Evolutionary conservation across 2,888 invertebrate genomes (phyloP), one percentile per base, ranked within the genome.

Genomic region (Calliopum simillimum): DNA sequence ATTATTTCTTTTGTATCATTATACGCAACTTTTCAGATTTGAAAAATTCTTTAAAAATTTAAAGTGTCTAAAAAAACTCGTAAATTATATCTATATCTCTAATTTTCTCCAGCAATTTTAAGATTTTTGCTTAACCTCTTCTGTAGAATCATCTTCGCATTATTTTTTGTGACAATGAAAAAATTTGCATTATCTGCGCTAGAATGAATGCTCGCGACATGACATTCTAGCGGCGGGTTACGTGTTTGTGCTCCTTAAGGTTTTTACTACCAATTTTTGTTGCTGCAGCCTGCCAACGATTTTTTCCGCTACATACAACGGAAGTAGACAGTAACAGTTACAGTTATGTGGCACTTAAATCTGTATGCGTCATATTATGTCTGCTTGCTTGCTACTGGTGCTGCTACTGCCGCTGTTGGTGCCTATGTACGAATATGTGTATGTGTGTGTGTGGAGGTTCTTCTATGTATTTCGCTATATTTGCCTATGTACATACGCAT

Each of bases 261-360:
- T 46, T 44, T 56, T 43, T 25, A 13, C 11, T 13, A 41, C 16
- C n/a, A 19, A 43, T 13, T 53, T 53, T 66, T 46, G 56, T 43
- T 56, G 21, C 46, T 23, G 56, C 56, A 4, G 56, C 25, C 78
- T 79, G 79, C 74, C 67, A 76, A 71, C 79, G 79, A 79, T 77
- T 81, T 81, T 79, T 79, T 78, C 78, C n/a, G n/a, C n/a, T n/a
- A n/a, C n/a, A n/a, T n/a, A 76, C 71, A 77, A 75, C 53, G 55
- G 53, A 53, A 65, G 44, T n/a, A 51, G 53, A 65, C 53, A 21
- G 53, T 55, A 65, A 64, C 49, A n/a, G 64, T 64, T 64, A 64
- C 33, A 33, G 49, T 33, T 33, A 33, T 33, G 33, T 53, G 25
- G 49, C 62, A 62, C 62, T 62, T 47, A 62, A 62, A 62, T 62